Conservation (phyloP, 2,888 invertebrate species). For the Acrobasis consociella region DNA sequence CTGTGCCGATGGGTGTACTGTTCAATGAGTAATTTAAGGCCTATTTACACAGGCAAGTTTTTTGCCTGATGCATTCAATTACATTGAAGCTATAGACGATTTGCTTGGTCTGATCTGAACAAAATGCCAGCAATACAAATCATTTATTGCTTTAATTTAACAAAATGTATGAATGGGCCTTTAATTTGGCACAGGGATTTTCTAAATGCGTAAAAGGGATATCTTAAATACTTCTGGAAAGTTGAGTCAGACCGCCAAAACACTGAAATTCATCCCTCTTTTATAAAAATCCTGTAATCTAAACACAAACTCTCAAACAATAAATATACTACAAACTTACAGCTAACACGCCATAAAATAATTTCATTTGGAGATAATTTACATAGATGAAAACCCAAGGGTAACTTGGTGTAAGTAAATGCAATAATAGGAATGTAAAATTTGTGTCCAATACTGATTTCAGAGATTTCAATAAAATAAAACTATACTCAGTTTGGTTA, state of each 20-base stretch:
- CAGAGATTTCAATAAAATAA: constrained; percentile 23
- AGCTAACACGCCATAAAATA: constrained; percentile 37
- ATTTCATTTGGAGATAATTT: constrained; percentile 28
- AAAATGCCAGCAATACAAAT: no score
- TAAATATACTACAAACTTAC: constrained; percentile 62
- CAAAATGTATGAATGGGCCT: no score
- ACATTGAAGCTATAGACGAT: no score
- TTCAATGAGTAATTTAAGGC: background rate
- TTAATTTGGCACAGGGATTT: constrained; percentile 6
- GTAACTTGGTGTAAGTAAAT: constrained; percentile 31
- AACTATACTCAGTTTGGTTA: no score
- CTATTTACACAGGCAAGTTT: no score
- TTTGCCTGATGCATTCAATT: no score
- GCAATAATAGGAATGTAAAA: constrained; percentile 34
- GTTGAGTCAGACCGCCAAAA: constrained; percentile 9
- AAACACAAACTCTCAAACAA: constrained; percentile 65
- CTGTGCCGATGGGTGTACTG: background rate
- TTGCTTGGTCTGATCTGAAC: no score
- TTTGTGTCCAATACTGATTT: constrained; percentile 29
- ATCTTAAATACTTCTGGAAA: background rate
- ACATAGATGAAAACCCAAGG: constrained; percentile 20
- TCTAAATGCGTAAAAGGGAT: background rate
- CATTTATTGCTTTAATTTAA: no score
- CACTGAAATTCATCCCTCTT: constrained; percentile 26
- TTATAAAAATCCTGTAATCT: constrained; percentile 37